Base-by-base conservation (phyloP, 2,113 vertebrate genomes). In the Gymnarchus niloticus region DNA sequence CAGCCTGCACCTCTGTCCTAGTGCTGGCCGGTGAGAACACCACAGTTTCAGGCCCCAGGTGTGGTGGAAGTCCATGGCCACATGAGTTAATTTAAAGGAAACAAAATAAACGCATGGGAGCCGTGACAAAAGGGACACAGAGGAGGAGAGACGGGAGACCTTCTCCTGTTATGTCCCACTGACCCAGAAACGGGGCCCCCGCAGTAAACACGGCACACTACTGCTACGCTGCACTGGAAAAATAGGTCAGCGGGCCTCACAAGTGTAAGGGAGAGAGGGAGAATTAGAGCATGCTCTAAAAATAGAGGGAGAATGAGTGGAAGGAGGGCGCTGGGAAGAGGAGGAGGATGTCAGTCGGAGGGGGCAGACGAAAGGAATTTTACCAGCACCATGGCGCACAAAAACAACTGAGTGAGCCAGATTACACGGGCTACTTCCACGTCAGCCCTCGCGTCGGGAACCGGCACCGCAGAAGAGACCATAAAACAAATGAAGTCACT, bases 171-270 rank as follows among this genome's bases (percentile, higher is more conserved):
- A 21, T 85, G 87, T 90, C 89, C 89, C 88, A 91, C 88, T 91
- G 91, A 90, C 90, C 94, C 92, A 94, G 91, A 95, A 95, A 94
- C 89, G 49, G 88, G 87, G 83, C 25, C 90, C 88, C 88, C 90
- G 89, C 93, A 87, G 91, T 94, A 92, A 94, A 93, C 93, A 93
- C 92, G 87, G 86, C 89, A 85, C 88, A 21, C 41, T n/a, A 48
- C 91, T 92, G 92, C 92, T 90, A 93, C 88, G 87, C 91, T 90
- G 90, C 85, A 89, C 93, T 90, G 90, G 44, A 61, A 91, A 95
- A 94, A 94, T 94, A 94, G 93, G 94, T 94, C 93, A 94, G 91
- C 93, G 83, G 92, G 88, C 91, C 93, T 92, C 88, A 86, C 33
- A n/a, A 88, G 56, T 86, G 87, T 89, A 87, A 87, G 87, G 85